These are phyloP conservation scores for Limnodromus scolopaceus DNA, from an alignment of 2,797 vertebrate genomes.

Conservation along the genomic window DNA sequence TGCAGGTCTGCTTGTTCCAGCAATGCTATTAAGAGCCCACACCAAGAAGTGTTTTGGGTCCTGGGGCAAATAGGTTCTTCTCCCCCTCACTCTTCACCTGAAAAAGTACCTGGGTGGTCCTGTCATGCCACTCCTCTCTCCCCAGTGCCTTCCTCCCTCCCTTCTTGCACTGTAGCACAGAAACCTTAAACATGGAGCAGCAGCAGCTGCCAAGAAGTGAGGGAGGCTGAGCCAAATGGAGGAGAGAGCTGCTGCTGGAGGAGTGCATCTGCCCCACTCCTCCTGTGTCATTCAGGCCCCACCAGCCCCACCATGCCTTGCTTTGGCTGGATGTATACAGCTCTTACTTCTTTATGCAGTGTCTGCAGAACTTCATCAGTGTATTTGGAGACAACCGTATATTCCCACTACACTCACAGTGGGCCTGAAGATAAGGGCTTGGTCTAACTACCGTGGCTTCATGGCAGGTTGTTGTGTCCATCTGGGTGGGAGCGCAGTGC, in stretches of 20 bases:
- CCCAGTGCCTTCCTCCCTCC: background rate
- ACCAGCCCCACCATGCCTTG: background rate
- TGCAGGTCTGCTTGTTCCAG: background rate
- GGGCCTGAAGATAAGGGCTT: background rate
- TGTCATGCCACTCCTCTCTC: background rate
- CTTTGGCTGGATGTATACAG: background rate
- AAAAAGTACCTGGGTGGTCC: constrained; percentile 61
- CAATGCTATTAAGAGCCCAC: background rate
- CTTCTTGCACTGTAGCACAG: constrained; percentile 15
- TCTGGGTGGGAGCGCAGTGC: background rate
- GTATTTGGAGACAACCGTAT: background rate
- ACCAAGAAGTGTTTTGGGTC: constrained; percentile 57
- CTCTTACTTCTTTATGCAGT: background rate
- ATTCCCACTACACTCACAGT: background rate
- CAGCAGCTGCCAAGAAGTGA: background rate
- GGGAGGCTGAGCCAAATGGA: background rate
- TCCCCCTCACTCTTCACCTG: constrained; percentile 27
- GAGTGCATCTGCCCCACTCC: fast-evolving
- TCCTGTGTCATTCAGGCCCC: fast-evolving
- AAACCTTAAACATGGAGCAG: background rate
- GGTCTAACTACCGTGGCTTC: background rate
- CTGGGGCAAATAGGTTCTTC: constrained; percentile 44
- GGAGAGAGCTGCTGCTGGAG: background rate
- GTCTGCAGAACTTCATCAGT: fast-evolving
- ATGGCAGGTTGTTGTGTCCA: background rate